phyloP scores from a whole-genome alignment of 1,140 invertebrate species.

The Heterodera carotae region DNA sequence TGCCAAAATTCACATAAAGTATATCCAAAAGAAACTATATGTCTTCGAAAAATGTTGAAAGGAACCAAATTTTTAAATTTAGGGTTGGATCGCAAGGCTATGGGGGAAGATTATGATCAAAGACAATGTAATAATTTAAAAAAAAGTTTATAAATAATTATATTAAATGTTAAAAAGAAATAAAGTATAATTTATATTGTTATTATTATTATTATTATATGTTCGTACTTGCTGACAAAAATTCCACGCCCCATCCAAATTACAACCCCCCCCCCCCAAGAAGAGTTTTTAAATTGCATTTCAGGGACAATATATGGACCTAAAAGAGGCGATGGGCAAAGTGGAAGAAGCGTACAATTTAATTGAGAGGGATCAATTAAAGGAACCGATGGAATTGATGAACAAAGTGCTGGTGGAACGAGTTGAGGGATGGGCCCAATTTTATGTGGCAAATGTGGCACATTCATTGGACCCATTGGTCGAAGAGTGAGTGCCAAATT shows the following conservation, averaged over 20 bases:
- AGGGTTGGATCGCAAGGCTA: not conserved
- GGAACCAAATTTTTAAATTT: not conserved
- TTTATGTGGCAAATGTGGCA: not conserved
- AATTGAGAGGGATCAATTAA: not conserved
- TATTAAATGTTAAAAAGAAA: no score
- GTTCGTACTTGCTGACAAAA: no score
- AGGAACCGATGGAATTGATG: not conserved
- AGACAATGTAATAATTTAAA: not conserved
- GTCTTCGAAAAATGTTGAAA: no score
- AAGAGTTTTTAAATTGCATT: not conserved
- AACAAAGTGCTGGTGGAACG: not conserved
- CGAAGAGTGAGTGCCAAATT: not conserved
- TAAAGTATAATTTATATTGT: not conserved
- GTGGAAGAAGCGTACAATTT: not conserved
- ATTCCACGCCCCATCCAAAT: no score
- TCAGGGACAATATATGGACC: not conserved
- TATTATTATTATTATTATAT: no score
- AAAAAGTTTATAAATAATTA: no score
- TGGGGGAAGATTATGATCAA: not conserved
- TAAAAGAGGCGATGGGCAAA: not conserved
- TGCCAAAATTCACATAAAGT: no score
- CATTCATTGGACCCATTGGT: not conserved
- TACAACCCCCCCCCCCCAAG: no score
- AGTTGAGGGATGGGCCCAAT: not conserved
- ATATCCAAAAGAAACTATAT: no score